These are phyloP conservation scores for Falco berigora DNA, from an alignment of 2,797 vertebrate species.

Conservation along the genomic window DNA sequence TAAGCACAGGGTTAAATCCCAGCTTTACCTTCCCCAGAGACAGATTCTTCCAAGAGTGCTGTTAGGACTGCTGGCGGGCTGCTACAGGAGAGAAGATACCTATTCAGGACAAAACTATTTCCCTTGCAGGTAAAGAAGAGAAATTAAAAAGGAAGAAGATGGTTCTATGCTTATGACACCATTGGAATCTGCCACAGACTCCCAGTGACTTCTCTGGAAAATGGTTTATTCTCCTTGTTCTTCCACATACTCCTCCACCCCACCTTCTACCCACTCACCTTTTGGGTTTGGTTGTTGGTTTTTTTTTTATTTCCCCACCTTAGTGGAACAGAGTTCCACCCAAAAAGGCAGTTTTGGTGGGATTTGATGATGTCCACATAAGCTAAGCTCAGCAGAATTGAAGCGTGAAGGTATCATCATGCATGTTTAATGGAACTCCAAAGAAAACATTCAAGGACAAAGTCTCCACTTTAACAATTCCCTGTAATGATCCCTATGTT, in stretches of 20 bases:
- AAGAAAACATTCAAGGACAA: constrained; percentile 17
- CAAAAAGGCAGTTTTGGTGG: not conserved
- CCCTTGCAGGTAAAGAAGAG: not conserved
- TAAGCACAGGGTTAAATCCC: not conserved
- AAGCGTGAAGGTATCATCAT: not conserved
- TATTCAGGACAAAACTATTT: not conserved
- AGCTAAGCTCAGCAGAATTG: not conserved
- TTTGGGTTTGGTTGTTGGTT: no score
- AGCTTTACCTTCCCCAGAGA: not conserved
- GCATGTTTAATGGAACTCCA: not conserved
- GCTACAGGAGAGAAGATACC: not conserved
- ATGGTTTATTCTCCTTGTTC: not conserved
- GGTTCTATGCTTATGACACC: not conserved
- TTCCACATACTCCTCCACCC: not conserved
- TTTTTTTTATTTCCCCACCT: not conserved
- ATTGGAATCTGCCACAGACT: not conserved
- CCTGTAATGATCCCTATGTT: constrained; percentile 6
- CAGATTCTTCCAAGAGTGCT: not conserved
- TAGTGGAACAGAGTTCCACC: not conserved
- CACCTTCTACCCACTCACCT: not conserved
- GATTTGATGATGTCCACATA: not conserved
- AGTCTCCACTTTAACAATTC: not conserved
- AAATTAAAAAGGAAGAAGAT: no score
- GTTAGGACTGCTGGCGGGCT: not conserved
- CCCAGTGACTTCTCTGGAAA: not conserved